Evolutionary conservation across 2,113 vertebrate genomes (phyloP).

Genomic region (Cheirogaleus medius): DNA sequence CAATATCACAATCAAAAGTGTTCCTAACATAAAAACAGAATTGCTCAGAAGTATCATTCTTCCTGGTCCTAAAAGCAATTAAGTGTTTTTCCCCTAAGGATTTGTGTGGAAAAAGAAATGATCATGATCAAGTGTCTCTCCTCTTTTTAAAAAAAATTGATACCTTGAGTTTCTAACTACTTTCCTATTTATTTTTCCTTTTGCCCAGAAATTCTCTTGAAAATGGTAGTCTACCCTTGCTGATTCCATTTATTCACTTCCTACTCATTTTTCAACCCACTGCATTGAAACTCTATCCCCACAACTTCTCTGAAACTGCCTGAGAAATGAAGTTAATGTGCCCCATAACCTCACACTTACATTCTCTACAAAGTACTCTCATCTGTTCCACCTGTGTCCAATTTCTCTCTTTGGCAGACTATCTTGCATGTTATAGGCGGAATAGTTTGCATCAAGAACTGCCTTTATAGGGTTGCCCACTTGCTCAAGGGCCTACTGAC

Average conservation of each 20-base stretch:
- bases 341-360: not conserved
- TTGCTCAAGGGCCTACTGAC: not conserved
- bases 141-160: not conserved
- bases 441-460: not conserved
- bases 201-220: not conserved
- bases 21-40: not conserved
- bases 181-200: not conserved
- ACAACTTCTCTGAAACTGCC: not conserved
- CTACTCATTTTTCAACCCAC: not conserved
- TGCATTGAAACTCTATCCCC: not conserved
- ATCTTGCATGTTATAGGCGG: not conserved
- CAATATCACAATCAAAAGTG: not conserved
- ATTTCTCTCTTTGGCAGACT: not conserved
- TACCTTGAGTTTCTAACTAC: not conserved
- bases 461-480: too few species aligned
- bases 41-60: conserved; percentile 14
- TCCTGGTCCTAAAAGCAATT: not conserved
- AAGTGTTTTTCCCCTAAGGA: not conserved
- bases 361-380: not conserved
- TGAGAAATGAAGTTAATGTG: not conserved
- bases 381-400: not conserved
- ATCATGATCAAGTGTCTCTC: not conserved
- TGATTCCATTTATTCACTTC: not conserved
- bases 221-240: not conserved
- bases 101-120: not conserved